A percentile compares a stretch with the other conserved stretches of the same genome.
Evolutionary conservation across 2,888 invertebrate species (phyloP).

Genomic region (Cryptocheilus praepositus): DNA sequence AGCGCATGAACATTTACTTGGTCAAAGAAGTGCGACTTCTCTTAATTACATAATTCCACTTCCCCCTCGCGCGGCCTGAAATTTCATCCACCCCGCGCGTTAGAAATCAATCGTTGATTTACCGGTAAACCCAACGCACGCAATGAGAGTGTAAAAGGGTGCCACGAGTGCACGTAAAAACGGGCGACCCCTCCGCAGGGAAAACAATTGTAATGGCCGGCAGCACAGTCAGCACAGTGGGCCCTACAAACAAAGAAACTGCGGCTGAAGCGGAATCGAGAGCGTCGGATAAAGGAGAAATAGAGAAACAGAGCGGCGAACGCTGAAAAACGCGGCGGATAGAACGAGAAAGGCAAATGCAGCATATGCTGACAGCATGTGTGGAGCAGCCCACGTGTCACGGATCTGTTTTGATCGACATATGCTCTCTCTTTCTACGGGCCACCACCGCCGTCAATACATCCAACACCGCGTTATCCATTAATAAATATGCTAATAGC

Average conservation of each 20-base stretch:
- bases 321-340: background rate
- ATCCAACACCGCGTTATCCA: conserved; percentile 35
- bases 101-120: conserved; percentile 18
- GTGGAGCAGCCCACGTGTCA: conserved; percentile 24
- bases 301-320: background rate
- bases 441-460: background rate
- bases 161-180: background rate
- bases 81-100: background rate
- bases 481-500: conserved; percentile 62
- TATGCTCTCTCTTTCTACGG: conserved; percentile 37
- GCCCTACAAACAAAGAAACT: conserved; percentile 30
- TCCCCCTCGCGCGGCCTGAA: no score
- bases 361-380: conserved; percentile 46
- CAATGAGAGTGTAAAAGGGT: no score
- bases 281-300: conserved; percentile 23
- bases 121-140: no score
- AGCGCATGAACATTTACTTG: no score
- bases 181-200: conserved; percentile 4
- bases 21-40: no score
- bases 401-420: conserved; percentile 46
- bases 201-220: conserved; percentile 16
- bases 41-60: conserved; percentile 1
- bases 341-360: conserved; percentile 17
- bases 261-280: conserved; percentile 30
- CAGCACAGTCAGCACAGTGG: conserved; percentile 5